phyloP scores from a whole-genome alignment of 1,140 invertebrate genomes.

The Diploscapter pachys region DNA sequence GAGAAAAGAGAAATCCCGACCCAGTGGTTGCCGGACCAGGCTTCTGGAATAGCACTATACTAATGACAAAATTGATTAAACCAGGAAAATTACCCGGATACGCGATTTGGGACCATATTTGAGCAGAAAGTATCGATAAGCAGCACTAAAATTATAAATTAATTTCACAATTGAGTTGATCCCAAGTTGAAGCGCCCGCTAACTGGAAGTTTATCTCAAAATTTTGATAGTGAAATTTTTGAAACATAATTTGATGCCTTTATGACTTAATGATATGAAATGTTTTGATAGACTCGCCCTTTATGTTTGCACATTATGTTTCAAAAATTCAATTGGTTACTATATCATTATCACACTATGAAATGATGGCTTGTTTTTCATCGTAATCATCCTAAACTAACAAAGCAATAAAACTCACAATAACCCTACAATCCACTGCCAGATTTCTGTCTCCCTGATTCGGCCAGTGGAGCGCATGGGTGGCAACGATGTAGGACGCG shows the following conservation, averaged over 20 bases:
- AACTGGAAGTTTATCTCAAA: no score
- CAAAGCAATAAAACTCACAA: conserved; percentile 35
- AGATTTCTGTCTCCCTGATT: conserved; percentile 40
- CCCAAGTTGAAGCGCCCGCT: no score
- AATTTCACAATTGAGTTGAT: neutral
- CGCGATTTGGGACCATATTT: conserved; percentile 57
- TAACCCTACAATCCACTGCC: conserved; percentile 52
- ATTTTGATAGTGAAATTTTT: no score
- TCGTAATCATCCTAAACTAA: neutral
- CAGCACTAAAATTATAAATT: conserved; percentile 43
- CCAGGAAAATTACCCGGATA: conserved; percentile 45
- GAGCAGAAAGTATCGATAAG: conserved; percentile 50
- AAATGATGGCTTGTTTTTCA: neutral
- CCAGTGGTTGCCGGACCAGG: conserved; percentile 54
- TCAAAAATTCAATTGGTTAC: neutral
- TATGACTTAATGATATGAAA: no score
- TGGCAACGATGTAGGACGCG: conserved; percentile 43
- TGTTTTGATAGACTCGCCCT: no score
- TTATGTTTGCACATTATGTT: neutral
- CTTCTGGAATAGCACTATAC: neutral
- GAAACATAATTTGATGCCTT: no score
- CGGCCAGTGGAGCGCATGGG: conserved; percentile 53
- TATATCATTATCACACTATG: neutral
- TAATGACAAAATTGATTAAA: conserved; percentile 36
- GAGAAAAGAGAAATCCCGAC: conserved; percentile 56